Base-by-base conservation (phyloP, 2,113 vertebrate species). In the Oryctolagus cuniculus region DNA sequence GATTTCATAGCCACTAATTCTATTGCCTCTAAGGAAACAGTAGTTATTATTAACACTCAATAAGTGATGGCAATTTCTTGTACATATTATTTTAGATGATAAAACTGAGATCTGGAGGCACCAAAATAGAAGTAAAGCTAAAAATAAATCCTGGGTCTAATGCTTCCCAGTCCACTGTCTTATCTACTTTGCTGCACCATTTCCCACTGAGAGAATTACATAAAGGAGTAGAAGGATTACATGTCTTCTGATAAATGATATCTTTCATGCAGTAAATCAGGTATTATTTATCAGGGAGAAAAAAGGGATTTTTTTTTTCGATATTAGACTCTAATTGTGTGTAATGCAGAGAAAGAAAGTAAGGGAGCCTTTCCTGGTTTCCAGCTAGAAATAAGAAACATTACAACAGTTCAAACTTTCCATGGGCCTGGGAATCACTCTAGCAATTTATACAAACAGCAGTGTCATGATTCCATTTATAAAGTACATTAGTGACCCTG, bases 101-200 rank as follows among this genome's bases (percentile, higher is more conserved):
- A 95, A 94, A 79, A 89, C 29, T 19, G 66, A 91, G 88, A 79
- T 77, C 77, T 79, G 55, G 13, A 78, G 55, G 51, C 74, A 78
- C 63, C 11, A 85, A 94, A 95, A 94, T 86, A 87, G 75, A 96
- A 94, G 31, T 63, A 29, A 91, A 73, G 51, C 63, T 87, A 93
- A 94, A 95, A 95, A 94, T 90, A 92, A 86, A 74, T 15, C 72
- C 66, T 19, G 1, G 15, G 19, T 67, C 53, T 69, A 64, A 89
- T 24, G 49, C 2, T 49, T 89, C 38, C 49, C 44, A 27, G 74
- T 16, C 51, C 11, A 31, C 5, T 29, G 29, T 25, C 13, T 53
- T 80, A 83, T 75, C 79, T 72, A 64, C 27, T 31, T 24, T 13
- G 9, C 72, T 19, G 16, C 21, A n/a, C 38, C 10, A 10, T 36